phyloP scores from a whole-genome alignment of 2,113 vertebrate genomes.

The Oceanites oceanicus region DNA sequence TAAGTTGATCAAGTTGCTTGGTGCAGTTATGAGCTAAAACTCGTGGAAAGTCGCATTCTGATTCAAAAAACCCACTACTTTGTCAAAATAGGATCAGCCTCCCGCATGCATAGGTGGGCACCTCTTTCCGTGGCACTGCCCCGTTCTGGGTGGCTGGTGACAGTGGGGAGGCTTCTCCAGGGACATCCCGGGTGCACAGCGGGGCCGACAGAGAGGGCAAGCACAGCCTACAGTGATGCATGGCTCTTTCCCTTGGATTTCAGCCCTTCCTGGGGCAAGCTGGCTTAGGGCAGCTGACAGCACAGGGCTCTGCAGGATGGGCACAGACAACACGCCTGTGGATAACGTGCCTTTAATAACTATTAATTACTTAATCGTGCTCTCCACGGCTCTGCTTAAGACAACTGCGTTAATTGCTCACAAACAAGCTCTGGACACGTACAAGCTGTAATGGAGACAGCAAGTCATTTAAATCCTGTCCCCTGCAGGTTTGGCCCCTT shows the following conservation, averaged over 20 bases:
- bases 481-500: background rate
- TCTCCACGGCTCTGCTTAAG: background rate
- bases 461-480: background rate
- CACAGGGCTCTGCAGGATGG: background rate
- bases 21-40: background rate
- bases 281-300: background rate
- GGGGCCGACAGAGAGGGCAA: background rate
- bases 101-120: no score
- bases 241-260: background rate
- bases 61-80: background rate
- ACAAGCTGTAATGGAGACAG: background rate
- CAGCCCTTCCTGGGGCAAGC: background rate
- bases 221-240: no score
- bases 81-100: background rate
- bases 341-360: background rate
- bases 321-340: background rate
- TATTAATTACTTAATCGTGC: background rate
- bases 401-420: background rate
- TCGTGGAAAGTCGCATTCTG: background rate
- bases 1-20: background rate
- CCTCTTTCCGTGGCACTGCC: background rate
- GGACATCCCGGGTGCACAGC: fast-evolving
- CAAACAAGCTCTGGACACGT: background rate
- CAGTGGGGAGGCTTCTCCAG: background rate
- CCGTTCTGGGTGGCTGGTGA: background rate